These are phyloP conservation scores for Dendrocopos noguchii DNA, from an alignment of 2,113 vertebrate genomes.

Conservation along the genomic window DNA sequence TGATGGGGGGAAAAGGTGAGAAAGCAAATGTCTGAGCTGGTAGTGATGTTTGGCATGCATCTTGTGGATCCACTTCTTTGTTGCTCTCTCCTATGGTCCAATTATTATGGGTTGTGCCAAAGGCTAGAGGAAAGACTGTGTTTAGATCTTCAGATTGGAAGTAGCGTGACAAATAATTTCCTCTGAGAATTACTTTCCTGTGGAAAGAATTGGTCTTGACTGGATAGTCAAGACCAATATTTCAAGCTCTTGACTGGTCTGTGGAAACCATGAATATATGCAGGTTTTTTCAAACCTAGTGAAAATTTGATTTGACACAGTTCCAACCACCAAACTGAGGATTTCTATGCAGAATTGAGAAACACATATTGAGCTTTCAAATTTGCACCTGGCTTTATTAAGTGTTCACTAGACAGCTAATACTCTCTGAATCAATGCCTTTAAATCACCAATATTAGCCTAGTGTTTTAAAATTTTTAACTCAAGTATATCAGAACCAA, in stretches of 20 bases:
- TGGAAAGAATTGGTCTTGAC: slow-evolving; percentile 70
- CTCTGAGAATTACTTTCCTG: slow-evolving; percentile 69
- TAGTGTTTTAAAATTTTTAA: background rate
- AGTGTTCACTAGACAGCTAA: background rate
- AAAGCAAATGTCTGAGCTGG: slow-evolving; percentile 41
- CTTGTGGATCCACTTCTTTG: slow-evolving; percentile 41
- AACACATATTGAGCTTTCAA: background rate
- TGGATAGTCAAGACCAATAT: slow-evolving; percentile 62
- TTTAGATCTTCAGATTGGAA: slow-evolving; percentile 70
- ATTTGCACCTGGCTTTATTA: background rate
- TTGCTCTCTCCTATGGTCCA: slow-evolving; percentile 56
- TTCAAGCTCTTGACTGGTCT: slow-evolving; percentile 51
- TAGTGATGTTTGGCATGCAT: slow-evolving; percentile 51
- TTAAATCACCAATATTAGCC: background rate
- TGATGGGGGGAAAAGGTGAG: slow-evolving; percentile 28
- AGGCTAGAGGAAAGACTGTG: slow-evolving; percentile 63
- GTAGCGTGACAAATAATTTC: slow-evolving; percentile 69
- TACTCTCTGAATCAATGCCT: background rate
- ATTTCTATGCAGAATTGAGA: background rate
- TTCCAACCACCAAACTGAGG: background rate
- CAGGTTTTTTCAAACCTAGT: slow-evolving; percentile 39
- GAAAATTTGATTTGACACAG: slow-evolving; percentile 57
- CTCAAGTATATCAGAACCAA: background rate
- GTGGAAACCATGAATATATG: slow-evolving; percentile 67
- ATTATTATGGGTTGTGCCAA: slow-evolving; percentile 67